phyloP scores from a whole-genome alignment of 2,888 invertebrate genomes.

The Drosophila histrio region DNA sequence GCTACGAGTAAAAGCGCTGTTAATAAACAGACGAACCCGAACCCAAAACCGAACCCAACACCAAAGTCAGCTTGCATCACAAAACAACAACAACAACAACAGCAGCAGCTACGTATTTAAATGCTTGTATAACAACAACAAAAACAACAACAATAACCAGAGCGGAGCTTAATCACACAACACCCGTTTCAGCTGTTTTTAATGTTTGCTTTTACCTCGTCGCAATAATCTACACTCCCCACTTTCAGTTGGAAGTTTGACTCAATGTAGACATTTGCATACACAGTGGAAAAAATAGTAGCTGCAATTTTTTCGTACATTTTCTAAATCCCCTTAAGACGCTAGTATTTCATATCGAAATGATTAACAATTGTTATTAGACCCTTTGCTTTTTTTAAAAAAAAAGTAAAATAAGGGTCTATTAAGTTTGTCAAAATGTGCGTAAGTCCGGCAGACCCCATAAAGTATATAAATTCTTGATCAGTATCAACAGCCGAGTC shows the following conservation, averaged over 20 bases:
- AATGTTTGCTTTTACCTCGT: slow-evolving; percentile 10
- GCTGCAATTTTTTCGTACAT: neutral
- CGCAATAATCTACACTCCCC: neutral
- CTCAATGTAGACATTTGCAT: neutral
- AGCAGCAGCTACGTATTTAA: neutral
- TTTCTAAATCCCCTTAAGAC: too few species aligned
- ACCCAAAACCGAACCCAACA: slow-evolving; percentile 19
- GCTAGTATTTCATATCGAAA: neutral
- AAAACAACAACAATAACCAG: slow-evolving; percentile 13
- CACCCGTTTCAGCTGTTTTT: slow-evolving; percentile 13
- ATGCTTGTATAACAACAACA: slow-evolving; percentile 18
- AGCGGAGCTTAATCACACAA: slow-evolving; percentile 38
- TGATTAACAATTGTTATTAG: neutral
- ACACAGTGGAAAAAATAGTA: neutral
- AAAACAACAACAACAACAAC: slow-evolving; percentile 23
- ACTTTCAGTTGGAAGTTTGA: slow-evolving; percentile 18
- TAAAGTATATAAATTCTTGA: too few species aligned
- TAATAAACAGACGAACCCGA: slow-evolving; percentile 37
- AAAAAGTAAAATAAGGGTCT: too few species aligned
- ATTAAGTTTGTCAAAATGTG: too few species aligned
- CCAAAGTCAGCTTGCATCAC: slow-evolving; percentile 50
- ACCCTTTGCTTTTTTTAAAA: too few species aligned
- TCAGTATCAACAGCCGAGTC: too few species aligned
- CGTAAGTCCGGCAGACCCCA: too few species aligned
- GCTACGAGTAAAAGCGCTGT: slow-evolving; percentile 43